Evolutionary conservation across 2,888 invertebrate genomes (phyloP), one percentile per base, ranked within the genome.

Genomic region (Sminthurides aquaticus): DNA sequence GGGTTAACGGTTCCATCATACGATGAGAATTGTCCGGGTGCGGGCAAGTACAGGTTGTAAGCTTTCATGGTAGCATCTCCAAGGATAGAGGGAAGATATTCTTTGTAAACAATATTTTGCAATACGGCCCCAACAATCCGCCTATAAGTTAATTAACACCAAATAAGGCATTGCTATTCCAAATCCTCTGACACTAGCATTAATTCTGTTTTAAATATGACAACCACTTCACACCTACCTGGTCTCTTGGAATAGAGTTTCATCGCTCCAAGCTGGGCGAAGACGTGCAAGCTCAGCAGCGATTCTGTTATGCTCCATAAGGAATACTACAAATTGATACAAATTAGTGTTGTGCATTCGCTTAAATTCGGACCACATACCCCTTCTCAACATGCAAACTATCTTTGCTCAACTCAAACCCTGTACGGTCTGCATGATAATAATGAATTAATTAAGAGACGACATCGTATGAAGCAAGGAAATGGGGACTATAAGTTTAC

Each of bases 231-330:
- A 29, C 20, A 3, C 20, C 8, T 49, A 64, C 71, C 71, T 69
- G 5, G 72, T 62, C 62, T 74, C 74, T 54, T 73, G 71, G 62
- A 62, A 74, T 49, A 73, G 58, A 11, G 28, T 29, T 49, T 74
- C 73, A 56, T 73, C 73, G 48, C 49, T 60, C 60, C 60, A 67
- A 2, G 29, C 29, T 1, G 64, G 60, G 2, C 60, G 56, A 1
- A 62, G 11, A 20, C 22, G 2, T 55, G 28, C 55, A 27, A 74
- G 49, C 29, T 58, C 52, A 22, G 3, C 22, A 2, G 74, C 72
- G 57, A 74, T 68, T 54, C 73, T 58, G 49, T 74, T 74, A 62
- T 74, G 74, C 49, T 74, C 74, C 69, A 68, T 67, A 3, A 74
- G 28, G 60, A 62, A 74, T 26, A 74, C 67, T 72, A 34, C 58